Conservation (phyloP, 2,888 invertebrate species). For the Tuta absoluta region DNA sequence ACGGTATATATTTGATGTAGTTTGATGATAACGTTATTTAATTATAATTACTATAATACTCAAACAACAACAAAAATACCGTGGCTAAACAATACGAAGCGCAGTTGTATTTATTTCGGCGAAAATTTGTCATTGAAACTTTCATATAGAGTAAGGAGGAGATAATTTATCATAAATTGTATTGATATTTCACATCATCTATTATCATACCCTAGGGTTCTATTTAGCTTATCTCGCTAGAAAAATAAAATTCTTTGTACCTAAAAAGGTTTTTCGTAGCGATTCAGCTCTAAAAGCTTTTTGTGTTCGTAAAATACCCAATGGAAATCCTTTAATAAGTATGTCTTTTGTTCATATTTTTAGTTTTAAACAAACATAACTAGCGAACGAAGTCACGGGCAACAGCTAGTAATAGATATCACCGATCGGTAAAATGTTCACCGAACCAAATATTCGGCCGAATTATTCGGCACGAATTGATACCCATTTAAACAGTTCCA, state of each 20-base stretch:
- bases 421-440: no score
- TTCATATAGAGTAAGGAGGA: neutral
- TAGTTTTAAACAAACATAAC: neutral
- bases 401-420: no score
- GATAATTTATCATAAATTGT: neutral
- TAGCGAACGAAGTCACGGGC: no score
- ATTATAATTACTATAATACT: no score
- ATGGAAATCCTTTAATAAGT: neutral
- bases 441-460: no score
- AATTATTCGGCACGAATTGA: no score
- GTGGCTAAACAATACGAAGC: no score
- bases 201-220: constrained; percentile 5
- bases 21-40: no score
- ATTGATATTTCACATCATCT: neutral
- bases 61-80: no score
- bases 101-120: no score
- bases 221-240: constrained; percentile 20
- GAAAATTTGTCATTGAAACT: neutral
- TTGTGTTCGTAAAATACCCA: constrained; percentile 6
- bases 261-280: constrained; percentile 16
- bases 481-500: no score
- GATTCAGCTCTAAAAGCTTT: constrained; percentile 19
- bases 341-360: neutral
- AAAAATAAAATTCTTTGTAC: constrained; percentile 10
- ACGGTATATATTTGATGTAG: no score